phyloP scores from a whole-genome alignment of 1,140 invertebrate genomes.

The Wasmannia auropunctata region DNA sequence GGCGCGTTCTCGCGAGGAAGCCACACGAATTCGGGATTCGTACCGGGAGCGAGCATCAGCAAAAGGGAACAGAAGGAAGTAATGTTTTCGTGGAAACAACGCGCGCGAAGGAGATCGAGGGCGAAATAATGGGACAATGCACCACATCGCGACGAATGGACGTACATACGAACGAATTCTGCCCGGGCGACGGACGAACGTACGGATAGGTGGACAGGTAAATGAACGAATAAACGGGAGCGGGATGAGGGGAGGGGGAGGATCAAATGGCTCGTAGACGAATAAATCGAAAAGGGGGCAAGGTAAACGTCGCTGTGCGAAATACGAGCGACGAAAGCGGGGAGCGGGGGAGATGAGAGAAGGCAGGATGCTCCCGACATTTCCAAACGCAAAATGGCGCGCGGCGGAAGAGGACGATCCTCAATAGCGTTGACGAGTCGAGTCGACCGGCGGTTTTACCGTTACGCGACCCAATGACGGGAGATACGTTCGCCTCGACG shows the following conservation, averaged over 20 bases:
- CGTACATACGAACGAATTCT: constrained; percentile 16
- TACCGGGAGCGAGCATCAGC: background rate
- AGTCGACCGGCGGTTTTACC: constrained; percentile 76
- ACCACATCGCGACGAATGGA: constrained; percentile 1
- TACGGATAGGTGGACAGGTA: background rate
- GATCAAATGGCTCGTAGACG: constrained; percentile 33
- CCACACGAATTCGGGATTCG: background rate
- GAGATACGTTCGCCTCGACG: constrained; percentile 77
- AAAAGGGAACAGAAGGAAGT: background rate
- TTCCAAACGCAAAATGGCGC: constrained; percentile 43
- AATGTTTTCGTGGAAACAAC: background rate
- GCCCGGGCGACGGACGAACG: background rate
- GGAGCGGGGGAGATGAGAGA: background rate
- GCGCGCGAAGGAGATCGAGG: background rate
- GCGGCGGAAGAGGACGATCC: constrained; percentile 18
- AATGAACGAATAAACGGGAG: constrained; percentile 25
- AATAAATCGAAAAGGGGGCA: constrained; percentile 37
- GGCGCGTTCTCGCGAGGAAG: background rate
- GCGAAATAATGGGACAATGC: constrained; percentile 39
- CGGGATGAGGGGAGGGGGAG: too few species aligned
- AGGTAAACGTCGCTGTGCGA: constrained; percentile 36
- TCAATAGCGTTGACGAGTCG: constrained; percentile 70
- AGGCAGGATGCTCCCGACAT: constrained; percentile 8
- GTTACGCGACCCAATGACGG: constrained; percentile 84
- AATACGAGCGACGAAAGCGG: too few species aligned